Percentiles rank a stretch among this genome's conserved stretches.
These are phyloP conservation scores for Tetragonula clypearis DNA, from an alignment of 1,140 invertebrate genomes.

Conservation along the genomic window DNA sequence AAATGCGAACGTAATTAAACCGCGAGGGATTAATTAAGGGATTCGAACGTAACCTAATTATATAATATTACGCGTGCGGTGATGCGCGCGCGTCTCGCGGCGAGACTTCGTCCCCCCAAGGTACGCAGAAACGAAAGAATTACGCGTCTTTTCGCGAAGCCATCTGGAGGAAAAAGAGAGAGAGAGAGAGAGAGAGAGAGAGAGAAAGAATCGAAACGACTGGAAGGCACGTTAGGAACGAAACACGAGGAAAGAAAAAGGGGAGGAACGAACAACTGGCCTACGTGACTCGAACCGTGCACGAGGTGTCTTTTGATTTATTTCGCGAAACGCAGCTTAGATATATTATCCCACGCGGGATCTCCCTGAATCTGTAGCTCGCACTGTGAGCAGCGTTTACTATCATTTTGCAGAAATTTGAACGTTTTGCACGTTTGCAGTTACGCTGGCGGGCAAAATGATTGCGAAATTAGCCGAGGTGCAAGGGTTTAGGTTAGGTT, in stretches of 20 bases:
- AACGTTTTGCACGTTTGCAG: too few species aligned
- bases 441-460: too few species aligned
- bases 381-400: neutral
- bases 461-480: too few species aligned
- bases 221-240: too few species aligned
- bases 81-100: neutral
- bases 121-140: neutral
- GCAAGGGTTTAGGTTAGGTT: too few species aligned
- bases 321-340: constrained; percentile 50
- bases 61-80: neutral
- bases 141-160: neutral
- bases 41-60: constrained; percentile 6
- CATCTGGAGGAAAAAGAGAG: neutral
- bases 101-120: neutral
- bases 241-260: neutral
- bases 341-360: neutral
- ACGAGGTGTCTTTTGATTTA: constrained; percentile 42
- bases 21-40: constrained; percentile 2
- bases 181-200: too few species aligned
- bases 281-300: constrained; percentile 43
- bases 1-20: constrained; percentile 7
- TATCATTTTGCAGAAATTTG: too few species aligned
- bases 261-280: neutral
- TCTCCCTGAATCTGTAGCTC: neutral
- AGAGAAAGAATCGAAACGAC: neutral